Evolutionary conservation across 2,797 vertebrate genomes (phyloP), one percentile per base, ranked within the genome.

Genomic region (Melopsittacus undulatus): DNA sequence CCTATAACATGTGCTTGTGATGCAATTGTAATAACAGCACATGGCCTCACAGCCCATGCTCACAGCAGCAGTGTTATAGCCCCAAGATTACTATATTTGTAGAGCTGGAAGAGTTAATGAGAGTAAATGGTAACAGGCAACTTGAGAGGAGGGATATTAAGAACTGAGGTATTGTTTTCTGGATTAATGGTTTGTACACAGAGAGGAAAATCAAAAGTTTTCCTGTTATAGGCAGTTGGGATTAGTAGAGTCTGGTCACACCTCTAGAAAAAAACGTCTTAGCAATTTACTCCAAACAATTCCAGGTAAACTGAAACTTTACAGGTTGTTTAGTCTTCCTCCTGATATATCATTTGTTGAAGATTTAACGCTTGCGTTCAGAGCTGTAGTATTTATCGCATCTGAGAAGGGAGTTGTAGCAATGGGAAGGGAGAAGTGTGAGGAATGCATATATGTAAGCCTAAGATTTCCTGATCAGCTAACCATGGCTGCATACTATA

Each of bases 91-190:
- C 2, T 3, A 49, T 57, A 48, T 70, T 81, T 88, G 49, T 63
- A 77, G 85, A 89, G 45, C 74, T 74, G 83, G 74, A 97, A 89
- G 83, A 76, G 93, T 96, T 94, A 96, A 94, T 42, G 29, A 85
- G 72, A 87, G 43, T 92, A 90, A 95, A 92, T 42, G 69, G 83
- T 69, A 75, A 68, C 48, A 42, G 32, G 94, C 70, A 92, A 90
- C 42, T 68, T 89, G 93, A 92, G 88, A 94, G 77, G 83, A 89
- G 69, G 63, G 77, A 94, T 91, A 56, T 94, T 94, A 90, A 92
- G 92, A 95, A 90, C 2, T 0, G 30, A 89, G 59, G 75, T 59
- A 94, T 96, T 96, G 90, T 94, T 95, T 96, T 93, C 90, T 74
- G 81, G 82, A 90, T 95, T 94, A 94, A 96, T 96, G 90, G 92